These are phyloP conservation scores for Dilophus febrilis DNA, from an alignment of 2,888 invertebrate species.

Conservation along the genomic window DNA sequence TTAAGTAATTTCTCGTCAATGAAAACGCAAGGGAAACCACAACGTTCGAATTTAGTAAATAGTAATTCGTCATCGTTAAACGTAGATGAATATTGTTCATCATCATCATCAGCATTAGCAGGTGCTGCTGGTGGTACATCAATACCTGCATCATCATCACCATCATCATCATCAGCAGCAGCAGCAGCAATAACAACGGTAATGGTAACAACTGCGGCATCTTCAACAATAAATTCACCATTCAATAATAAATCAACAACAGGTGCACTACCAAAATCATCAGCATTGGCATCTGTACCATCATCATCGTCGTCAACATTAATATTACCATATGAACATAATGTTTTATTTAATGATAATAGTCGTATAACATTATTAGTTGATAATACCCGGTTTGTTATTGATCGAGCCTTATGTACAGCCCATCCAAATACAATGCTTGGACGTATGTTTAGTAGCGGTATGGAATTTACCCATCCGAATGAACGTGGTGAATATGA, in stretches of 20 bases:
- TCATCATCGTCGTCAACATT: not conserved
- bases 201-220: not conserved
- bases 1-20: no score
- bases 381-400: slow-evolving; percentile 85
- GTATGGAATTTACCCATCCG: slow-evolving; percentile 77
- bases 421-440: slow-evolving; percentile 97
- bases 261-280: not conserved
- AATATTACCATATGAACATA: slow-evolving; percentile 44
- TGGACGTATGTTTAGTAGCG: slow-evolving; percentile 95
- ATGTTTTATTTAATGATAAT: slow-evolving; percentile 60
- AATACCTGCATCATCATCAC: not conserved
- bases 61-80: no score
- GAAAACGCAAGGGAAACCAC: no score
- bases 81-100: slow-evolving; percentile 1
- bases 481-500: slow-evolving; percentile 96
- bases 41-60: no score
- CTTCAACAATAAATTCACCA: not conserved
- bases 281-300: slow-evolving; percentile 4
- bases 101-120: slow-evolving; percentile 1
- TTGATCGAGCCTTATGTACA: slow-evolving; percentile 82
- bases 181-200: no score
- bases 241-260: slow-evolving; percentile 74
- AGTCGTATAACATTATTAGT: slow-evolving; percentile 88
- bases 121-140: slow-evolving; percentile 1
- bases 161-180: not conserved